Conservation (phyloP, 64 coral and sea anemone genomes). For the Dendrophyllia cribrosa region DNA sequence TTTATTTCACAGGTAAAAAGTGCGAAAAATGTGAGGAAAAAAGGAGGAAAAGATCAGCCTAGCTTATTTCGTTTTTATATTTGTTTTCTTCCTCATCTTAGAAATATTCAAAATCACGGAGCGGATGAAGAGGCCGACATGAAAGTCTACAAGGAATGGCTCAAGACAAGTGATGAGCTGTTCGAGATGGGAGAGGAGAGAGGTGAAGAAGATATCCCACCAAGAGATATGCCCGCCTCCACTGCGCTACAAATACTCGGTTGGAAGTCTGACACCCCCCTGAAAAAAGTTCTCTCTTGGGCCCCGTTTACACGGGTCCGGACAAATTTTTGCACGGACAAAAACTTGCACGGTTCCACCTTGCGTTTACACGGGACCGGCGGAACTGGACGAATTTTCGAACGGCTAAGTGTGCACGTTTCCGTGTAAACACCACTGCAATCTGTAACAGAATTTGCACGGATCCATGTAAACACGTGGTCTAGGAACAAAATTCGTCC, state of each 20-base stretch:
- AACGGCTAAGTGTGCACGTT: no score
- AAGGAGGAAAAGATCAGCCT: background rate
- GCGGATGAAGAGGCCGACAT: background rate
- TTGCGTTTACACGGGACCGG: no score
- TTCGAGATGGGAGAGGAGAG: background rate
- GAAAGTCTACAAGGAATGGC: slow-evolving; percentile 34
- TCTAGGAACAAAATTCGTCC: no score
- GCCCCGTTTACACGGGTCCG: no score
- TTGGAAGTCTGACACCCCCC: slow-evolving; percentile 31
- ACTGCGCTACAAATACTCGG: slow-evolving; percentile 44
- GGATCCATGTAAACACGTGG: no score
- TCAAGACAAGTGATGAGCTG: background rate
- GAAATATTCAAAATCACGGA: background rate
- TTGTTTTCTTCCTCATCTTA: background rate
- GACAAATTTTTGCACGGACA: no score
- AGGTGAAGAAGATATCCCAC: slow-evolving; percentile 8
- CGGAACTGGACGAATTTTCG: no score
- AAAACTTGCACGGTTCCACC: no score
- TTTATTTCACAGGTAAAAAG: no score
- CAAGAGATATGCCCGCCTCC: slow-evolving; percentile 61
- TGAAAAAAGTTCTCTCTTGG: slow-evolving; percentile 33
- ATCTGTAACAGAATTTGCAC: no score
- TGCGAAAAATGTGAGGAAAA: no score
- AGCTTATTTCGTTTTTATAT: background rate
- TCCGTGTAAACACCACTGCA: no score